A percentile compares a stretch with the other conserved stretches of the same genome.
phyloP scores from a whole-genome alignment of 2,797 vertebrate species.

The Bradypus variegatus region DNA sequence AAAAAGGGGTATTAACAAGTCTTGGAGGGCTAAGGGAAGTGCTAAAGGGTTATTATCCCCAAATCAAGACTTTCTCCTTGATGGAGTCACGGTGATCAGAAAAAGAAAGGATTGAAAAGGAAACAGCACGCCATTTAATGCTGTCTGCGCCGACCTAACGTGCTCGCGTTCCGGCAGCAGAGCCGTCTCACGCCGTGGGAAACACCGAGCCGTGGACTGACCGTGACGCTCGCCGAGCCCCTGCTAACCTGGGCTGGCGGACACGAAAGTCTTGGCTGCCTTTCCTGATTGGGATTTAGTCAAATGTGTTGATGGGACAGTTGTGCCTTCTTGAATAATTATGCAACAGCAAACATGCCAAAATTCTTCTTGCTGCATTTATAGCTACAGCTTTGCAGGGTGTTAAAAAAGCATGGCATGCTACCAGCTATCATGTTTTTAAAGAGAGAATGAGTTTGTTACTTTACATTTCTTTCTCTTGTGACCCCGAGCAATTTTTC shows the following conservation, averaged over 20 bases:
- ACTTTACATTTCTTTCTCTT: conserved; percentile 23
- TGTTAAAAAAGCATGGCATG: conserved; percentile 49
- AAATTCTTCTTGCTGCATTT: conserved; percentile 46
- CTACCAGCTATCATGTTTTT: conserved; percentile 37
- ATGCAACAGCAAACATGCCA: conserved; percentile 59
- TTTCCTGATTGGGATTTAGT: conserved; percentile 47
- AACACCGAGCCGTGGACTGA: background rate
- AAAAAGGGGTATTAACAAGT: background rate
- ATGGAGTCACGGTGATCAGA: background rate
- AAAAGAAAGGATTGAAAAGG: background rate
- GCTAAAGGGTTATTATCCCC: background rate
- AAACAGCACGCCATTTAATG: background rate
- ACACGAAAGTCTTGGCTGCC: background rate
- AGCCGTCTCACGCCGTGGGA: background rate
- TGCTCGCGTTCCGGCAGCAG: background rate
- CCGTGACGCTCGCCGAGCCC: background rate
- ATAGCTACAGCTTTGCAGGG: conserved; percentile 57
- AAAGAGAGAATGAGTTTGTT: conserved; percentile 37
- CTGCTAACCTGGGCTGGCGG: background rate
- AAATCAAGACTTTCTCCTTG: background rate
- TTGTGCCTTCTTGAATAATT: conserved; percentile 61
- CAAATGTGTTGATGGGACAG: conserved; percentile 54
- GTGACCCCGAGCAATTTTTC: conserved; percentile 20
- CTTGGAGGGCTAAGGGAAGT: background rate
- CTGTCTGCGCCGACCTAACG: too few relatives aligned